Conservation (phyloP, 2,797 vertebrate species). For the Chaenodraco wilsoni region DNA sequence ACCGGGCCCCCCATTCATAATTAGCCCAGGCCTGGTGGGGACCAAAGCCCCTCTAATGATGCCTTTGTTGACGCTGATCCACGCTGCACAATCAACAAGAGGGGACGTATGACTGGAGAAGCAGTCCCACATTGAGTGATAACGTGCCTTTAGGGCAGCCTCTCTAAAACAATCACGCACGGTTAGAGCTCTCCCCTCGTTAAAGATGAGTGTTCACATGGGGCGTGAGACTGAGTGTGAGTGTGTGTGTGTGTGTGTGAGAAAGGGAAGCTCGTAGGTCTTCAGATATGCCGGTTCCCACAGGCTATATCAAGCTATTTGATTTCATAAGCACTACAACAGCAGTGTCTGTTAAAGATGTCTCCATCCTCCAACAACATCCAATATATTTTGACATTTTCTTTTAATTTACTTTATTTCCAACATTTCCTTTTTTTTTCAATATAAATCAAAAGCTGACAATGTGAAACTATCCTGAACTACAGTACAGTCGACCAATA, state of each 20-base stretch:
- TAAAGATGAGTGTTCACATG: conserved; percentile 84
- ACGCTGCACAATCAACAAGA: conserved; percentile 84
- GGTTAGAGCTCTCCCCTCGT: conserved; percentile 84
- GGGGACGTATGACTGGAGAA: conserved; percentile 79
- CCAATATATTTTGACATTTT: conserved; percentile 3
- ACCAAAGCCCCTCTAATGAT: conserved; percentile 86
- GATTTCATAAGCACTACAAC: conserved; percentile 58
- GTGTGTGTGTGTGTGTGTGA: conserved; percentile 32
- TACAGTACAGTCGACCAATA: background rate
- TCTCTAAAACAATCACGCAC: conserved; percentile 85
- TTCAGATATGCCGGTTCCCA: conserved; percentile 75
- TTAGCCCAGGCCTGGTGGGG: conserved; percentile 84
- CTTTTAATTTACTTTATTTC: background rate
- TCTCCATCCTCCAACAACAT: conserved; percentile 23
- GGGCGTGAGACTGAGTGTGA: conserved; percentile 72
- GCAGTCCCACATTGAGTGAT: conserved; percentile 76
- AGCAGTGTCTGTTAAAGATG: conserved; percentile 32
- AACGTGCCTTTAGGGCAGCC: conserved; percentile 85
- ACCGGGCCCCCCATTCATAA: conserved; percentile 84
- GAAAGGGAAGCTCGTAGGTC: conserved; percentile 66
- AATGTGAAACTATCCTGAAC: background rate
- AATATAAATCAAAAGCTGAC: background rate
- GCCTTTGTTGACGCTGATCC: conserved; percentile 86
- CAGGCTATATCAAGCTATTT: conserved; percentile 64
- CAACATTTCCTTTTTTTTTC: background rate